Evolutionary conservation across 2,113 vertebrate species (phyloP), one percentile per base, ranked within the genome.

Genomic region (Rhinichthys klamathensis): DNA sequence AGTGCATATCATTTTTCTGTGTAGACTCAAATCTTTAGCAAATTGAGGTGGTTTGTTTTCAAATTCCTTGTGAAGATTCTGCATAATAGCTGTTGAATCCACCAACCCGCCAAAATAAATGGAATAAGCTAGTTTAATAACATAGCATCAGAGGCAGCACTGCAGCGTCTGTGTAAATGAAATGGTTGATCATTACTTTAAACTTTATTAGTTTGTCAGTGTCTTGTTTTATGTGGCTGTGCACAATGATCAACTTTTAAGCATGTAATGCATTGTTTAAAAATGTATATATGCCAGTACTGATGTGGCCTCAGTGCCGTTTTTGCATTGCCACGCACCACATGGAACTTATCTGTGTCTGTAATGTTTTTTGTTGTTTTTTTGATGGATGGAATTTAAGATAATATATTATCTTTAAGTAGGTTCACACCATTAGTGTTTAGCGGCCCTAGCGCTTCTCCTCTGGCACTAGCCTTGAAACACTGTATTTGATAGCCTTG

Each of bases 391-490:
- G 38, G 38, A 41, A 41, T 38, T 38, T 8, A 41, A 41, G 8
- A 41, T 8, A 8, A 41, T 8, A 38, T 1, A 38, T 38, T 38
- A 41, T 41, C 38, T 49, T 15, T 49, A 49, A 15, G 49, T 51
- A 49, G 46, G 46, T 16, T 51, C 49, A 51, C 49, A 13, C 46
- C 13, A 15, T 13, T 7, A n/a, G 21, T 25, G 83, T 15, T 78
- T 27, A 61, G 35, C 12, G 3, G 23, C 67, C 38, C 44, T 44
- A 27, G 18, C 35, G 21, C 51, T 63, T 58, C 73, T 27, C 60
- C 61, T 82, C 73, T 58, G 91, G 91, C 81, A 27, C 80, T 38
- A 85, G 75, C 77, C 84, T 87, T 91, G 76, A 88, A 93, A 89
- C 90, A 61, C 89, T 91, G 8, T 41, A 41, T 41, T 41, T 41